Evolutionary conservation across 2,113 vertebrate genomes (phyloP).

Genomic region (Notothenia coriiceps): DNA sequence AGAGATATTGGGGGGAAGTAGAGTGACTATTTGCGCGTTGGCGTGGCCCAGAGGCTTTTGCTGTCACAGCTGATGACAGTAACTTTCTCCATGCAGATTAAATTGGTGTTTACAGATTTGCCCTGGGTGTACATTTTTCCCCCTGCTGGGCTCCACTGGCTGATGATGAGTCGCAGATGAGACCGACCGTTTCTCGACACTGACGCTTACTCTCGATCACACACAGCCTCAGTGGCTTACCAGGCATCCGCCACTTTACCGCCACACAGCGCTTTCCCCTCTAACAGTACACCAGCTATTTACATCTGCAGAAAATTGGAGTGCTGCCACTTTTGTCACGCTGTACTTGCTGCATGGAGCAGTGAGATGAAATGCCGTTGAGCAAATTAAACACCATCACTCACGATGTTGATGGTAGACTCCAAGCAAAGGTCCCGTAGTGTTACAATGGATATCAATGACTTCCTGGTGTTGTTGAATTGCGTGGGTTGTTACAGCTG

Average conservation of each 20-base stretch:
- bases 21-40: constrained; percentile 85
- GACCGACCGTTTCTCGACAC: constrained; percentile 81
- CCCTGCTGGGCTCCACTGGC: constrained; percentile 89
- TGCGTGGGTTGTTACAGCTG: constrained; percentile 92
- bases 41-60: constrained; percentile 88
- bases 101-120: constrained; percentile 96
- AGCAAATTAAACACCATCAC: constrained; percentile 63
- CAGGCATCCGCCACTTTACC: constrained; percentile 54
- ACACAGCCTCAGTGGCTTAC: constrained; percentile 69
- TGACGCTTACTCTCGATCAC: constrained; percentile 79
- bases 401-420: constrained; percentile 57
- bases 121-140: constrained; percentile 88
- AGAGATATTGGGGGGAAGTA: constrained; percentile 83
- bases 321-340: constrained; percentile 40
- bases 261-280: constrained; percentile 31
- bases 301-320: constrained; percentile 56
- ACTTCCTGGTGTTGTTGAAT: constrained; percentile 62
- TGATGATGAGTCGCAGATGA: constrained; percentile 90
- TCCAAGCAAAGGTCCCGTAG: constrained; percentile 51
- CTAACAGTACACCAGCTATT: constrained; percentile 53
- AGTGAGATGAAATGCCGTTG: constrained; percentile 46
- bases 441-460: constrained; percentile 71
- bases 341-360: constrained; percentile 28
- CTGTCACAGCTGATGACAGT: constrained; percentile 91
- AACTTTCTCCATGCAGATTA: constrained; percentile 95